Evolutionary conservation across 2,113 vertebrate genomes (phyloP).

Genomic region (Macquaria australasica): DNA sequence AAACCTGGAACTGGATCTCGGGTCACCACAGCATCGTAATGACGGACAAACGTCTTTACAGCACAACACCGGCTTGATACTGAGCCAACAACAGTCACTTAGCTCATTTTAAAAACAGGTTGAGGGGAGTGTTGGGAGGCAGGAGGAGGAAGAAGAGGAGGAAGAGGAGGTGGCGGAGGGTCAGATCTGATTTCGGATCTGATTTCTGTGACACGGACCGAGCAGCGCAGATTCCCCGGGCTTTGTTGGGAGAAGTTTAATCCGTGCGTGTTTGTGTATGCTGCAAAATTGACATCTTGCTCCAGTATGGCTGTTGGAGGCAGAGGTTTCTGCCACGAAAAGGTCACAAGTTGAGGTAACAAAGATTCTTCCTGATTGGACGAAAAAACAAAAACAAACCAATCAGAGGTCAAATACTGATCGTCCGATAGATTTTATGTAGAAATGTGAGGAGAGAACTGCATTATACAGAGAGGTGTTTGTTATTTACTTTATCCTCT

Average conservation of each 20-base stretch:
- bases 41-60: conserved; percentile 76
- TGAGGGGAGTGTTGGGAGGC: conserved; percentile 7
- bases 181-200: conserved; percentile 54
- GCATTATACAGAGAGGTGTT: no score
- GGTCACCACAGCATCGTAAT: conserved; percentile 73
- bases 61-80: conserved; percentile 69
- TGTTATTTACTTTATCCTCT: no score
- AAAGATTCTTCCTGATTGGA: conserved; percentile 79
- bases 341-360: conserved; percentile 87
- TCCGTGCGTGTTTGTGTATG: conserved; percentile 71
- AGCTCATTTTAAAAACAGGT: conserved; percentile 70
- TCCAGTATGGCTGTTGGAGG: conserved; percentile 85
- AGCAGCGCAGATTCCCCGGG: conserved; percentile 50
- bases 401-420: not conserved
- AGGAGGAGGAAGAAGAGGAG: not conserved
- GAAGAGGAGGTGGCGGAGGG: not conserved
- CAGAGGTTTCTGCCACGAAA: conserved; percentile 82
- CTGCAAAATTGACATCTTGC: conserved; percentile 81
- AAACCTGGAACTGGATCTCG: conserved; percentile 79
- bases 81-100: conserved; percentile 77
- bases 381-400: not conserved
- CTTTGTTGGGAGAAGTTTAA: conserved; percentile 70
- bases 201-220: conserved; percentile 51
- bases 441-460: not conserved
- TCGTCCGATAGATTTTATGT: not conserved